These are phyloP conservation scores for Nemapogon koenigi DNA, from an alignment of 2,888 invertebrate species.

Conservation along the genomic window DNA sequence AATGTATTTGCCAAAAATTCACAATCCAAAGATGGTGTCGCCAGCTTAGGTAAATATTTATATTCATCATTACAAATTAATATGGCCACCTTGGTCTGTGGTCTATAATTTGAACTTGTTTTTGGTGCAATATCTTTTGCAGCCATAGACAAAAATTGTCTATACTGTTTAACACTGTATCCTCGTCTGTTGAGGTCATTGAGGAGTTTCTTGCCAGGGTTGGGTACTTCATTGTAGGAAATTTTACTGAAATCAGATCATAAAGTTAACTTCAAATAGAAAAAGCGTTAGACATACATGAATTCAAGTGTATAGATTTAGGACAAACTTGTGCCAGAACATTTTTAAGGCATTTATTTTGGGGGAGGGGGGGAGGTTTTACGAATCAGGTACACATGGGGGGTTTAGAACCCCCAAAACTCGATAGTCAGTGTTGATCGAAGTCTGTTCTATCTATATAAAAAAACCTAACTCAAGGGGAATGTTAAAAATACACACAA, in stretches of 20 bases:
- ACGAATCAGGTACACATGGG: too few relatives aligned
- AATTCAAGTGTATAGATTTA: neutral
- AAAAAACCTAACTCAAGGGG: too few relatives aligned
- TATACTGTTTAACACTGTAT: conserved; percentile 28
- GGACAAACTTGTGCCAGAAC: neutral
- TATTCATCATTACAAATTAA: conserved; percentile 52
- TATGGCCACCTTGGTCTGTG: conserved; percentile 45
- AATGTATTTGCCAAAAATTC: conserved; percentile 36
- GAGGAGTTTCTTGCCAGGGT: conserved; percentile 41
- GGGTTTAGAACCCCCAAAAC: too few relatives aligned
- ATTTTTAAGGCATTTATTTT: too few relatives aligned
- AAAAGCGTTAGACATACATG: neutral
- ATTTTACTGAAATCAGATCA: conserved; percentile 35
- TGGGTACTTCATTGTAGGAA: conserved; percentile 24
- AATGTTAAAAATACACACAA: too few relatives aligned
- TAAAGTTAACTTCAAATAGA: neutral
- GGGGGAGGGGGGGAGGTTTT: too few relatives aligned
- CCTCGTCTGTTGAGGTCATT: conserved; percentile 39
- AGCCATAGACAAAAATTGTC: conserved; percentile 24
- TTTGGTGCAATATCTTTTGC: too few relatives aligned
- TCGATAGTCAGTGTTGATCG: too few relatives aligned
- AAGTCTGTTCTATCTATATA: too few relatives aligned
- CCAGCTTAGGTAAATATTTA: conserved; percentile 36
- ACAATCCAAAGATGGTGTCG: conserved; percentile 50
- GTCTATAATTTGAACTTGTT: conserved; percentile 22